Conservation (phyloP, 2,797 vertebrate genomes). For the Diceros bicornis region DNA sequence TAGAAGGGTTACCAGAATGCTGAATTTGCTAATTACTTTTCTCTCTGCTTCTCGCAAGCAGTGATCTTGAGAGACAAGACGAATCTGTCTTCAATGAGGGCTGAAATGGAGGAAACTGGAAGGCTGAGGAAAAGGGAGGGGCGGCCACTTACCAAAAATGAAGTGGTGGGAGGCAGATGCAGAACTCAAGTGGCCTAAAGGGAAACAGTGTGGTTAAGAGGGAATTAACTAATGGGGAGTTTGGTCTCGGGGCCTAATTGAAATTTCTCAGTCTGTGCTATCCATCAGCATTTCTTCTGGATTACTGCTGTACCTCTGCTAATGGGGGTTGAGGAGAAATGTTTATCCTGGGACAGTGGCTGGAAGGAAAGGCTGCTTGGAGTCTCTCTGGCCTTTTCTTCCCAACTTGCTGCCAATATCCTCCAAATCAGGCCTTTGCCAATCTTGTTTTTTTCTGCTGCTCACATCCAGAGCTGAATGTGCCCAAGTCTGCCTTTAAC, state of each 20-base stretch:
- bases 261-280: constrained; percentile 51
- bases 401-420: background rate
- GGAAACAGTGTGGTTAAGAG: background rate
- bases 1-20: constrained; percentile 46
- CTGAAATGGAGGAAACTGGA: background rate
- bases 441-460: background rate
- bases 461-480: background rate
- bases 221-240: background rate
- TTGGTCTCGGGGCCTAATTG: background rate
- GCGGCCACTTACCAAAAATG: background rate
- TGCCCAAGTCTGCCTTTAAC: background rate
- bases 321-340: constrained; percentile 31
- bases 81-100: background rate
- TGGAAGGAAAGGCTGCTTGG: background rate
- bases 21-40: constrained; percentile 64
- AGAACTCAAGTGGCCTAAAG: background rate
- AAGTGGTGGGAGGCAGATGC: background rate
- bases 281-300: constrained; percentile 65
- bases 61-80: constrained; percentile 48
- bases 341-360: background rate
- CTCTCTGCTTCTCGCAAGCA: background rate
- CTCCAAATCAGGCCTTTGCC: background rate
- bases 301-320: background rate
- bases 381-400: background rate
- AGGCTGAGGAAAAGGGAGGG: background rate